Evolutionary conservation across 1,140 invertebrate genomes (phyloP), one percentile per base, ranked within the genome.

Genomic region (Drosophila pandora): DNA sequence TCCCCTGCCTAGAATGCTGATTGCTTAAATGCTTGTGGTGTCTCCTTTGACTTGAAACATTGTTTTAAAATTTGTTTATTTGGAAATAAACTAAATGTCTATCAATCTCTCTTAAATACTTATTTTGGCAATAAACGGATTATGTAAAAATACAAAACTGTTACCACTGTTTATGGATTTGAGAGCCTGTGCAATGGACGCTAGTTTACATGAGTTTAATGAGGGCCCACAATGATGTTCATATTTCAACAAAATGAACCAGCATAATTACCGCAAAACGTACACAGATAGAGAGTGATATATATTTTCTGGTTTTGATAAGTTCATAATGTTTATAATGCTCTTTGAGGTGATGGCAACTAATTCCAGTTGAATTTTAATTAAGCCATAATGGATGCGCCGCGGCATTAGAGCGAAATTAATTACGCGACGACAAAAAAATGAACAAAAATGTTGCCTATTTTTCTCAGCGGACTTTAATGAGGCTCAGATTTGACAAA

Each of bases 401-500:
- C 25, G 41, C 32, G 23, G 48, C 78, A 87, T 85, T 85, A 81
- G 56, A 58, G 64, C 34, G 61, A 61, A 82, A 87, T 87, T 82
- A 87, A 87, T 88, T 87, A 82, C 62, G 30, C 30, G 9, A 21
- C 62, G 30, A 32, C 13, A 17, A 45, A 37, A 56, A 68, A 37
- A 32, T 34, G 2, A 21, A 25, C 50, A 47, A 49, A 69, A 69
- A 68, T 49, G 41, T n/a, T 76, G 54, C 48, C 56, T 69, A 77
- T 71, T 65, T 55, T 49, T 71, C 59, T 52, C 57, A 43, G 13
- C 55, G 57, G 80, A 45, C 73, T 88, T 88, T 88, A 88, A 87
- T 87, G 83, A 88, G 76, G 61, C 72, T 52, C 53, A 60, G 83
- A 88, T 83, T 88, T 88, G 74, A 83, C 84, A 76, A 79, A 61